Evolutionary conservation across 2,888 invertebrate genomes (phyloP), one percentile per base, ranked within the genome.

Genomic region (Epiblema foenella): DNA sequence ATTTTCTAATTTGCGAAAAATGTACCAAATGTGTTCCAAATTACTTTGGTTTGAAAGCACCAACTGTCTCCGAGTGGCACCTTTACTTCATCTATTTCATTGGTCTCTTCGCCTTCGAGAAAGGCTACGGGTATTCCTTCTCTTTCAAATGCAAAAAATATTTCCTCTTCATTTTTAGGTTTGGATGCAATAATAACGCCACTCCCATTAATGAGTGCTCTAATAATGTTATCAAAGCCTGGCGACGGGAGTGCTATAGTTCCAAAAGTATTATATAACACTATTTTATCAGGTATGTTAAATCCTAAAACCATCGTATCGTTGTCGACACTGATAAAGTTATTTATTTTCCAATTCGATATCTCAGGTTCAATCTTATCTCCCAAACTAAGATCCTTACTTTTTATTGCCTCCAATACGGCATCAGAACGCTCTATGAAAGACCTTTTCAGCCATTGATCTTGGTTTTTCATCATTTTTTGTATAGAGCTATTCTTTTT

Each of bases 1-100:
- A n/a, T n/a, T n/a, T 51, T 11, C 46, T 29, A 79, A 69, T 87
- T 86, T 0, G 86, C 83, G 74, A 85, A 85, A 42, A 81, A 80
- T 1, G 87, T 85, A 17, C 85, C 87, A 0, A 77, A 81, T 71
- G 77, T 83, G 1, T 79, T 78, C 77, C 80, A 82, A 52, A 85
- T 74, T 0, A 79, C 76, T 75, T 78, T 83, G 0, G 73, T 73
- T 20, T 63, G 72, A 11, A 70, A 70, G 33, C 65, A 66, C 70
- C 70, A 70, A 37, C 70, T 70, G 17, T 70, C 70, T 29, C 70
- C 70, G n/a, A 70, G 70, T 49, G 70, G 70, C 33, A 70, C 54
- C 2, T 52, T 18, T 3, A 65, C 17, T 49, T 66, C n/a, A n/a
- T n/a, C 42, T 29, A 52, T 17, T 0, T 46, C 58, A 52, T 58